phyloP scores from a whole-genome alignment of 1,140 invertebrate species.

The Drosophila yakuba region DNA sequence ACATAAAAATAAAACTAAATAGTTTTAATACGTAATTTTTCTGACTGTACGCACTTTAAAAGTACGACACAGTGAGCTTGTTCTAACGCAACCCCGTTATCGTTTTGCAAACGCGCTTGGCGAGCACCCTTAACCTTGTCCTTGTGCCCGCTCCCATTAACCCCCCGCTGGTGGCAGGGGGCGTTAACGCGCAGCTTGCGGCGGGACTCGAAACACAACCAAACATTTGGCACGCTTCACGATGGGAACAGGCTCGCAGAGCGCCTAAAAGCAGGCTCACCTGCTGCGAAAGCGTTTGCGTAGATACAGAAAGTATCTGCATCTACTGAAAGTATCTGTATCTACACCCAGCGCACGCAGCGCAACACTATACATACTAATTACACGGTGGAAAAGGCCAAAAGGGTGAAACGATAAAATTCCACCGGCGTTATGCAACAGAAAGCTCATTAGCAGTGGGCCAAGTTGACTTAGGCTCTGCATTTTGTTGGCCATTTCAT shows the following conservation, averaged over 20 bases:
- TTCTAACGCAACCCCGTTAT: conserved; percentile 24
- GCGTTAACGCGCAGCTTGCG: conserved; percentile 25
- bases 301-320: conserved; percentile 12
- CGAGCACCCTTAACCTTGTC: conserved; percentile 26
- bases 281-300: conserved; percentile 32
- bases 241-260: conserved; percentile 69
- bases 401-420: conserved; percentile 28
- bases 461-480: conserved; percentile 40
- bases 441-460: conserved; percentile 59
- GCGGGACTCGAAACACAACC: conserved; percentile 58
- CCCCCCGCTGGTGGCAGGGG: neutral
- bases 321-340: conserved; percentile 25
- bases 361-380: conserved; percentile 21
- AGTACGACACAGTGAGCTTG: neutral
- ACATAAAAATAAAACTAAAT: neutral
- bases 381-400: conserved; percentile 21
- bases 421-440: conserved; percentile 48
- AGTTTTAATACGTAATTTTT: neutral
- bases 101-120: conserved; percentile 21
- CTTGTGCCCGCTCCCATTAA: conserved; percentile 5
- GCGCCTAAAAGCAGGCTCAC: conserved; percentile 77
- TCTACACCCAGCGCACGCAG: conserved; percentile 57
- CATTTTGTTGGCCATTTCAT: conserved; percentile 5
- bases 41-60: conserved; percentile 5
- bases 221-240: conserved; percentile 79